Conservation (phyloP, 2,888 invertebrate species). For the Altica lythri region DNA sequence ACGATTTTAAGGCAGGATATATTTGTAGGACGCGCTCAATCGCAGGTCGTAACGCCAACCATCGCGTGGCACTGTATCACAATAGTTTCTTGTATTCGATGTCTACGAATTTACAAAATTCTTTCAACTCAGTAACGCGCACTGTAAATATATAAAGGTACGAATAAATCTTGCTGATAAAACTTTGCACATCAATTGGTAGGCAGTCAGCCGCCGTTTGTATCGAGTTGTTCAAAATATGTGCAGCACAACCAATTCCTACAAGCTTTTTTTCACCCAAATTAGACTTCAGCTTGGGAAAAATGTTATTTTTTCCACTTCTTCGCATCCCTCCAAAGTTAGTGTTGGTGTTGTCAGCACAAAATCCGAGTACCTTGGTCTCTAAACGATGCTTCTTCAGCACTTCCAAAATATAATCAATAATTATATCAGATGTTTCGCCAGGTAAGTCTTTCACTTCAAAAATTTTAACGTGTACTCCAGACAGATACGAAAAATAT, state of each 20-base stretch:
- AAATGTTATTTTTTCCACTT: neutral
- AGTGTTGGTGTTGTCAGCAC: neutral
- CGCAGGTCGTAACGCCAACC: neutral
- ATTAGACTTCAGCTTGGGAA: neutral
- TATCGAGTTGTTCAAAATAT: too few relatives aligned
- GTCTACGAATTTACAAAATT: conserved; percentile 12
- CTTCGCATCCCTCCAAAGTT: neutral
- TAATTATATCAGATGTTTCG: conserved; percentile 1
- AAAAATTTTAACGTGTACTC: neutral
- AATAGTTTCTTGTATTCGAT: conserved; percentile 9
- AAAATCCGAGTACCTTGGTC: neutral
- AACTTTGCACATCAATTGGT: neutral
- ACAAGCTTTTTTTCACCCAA: neutral
- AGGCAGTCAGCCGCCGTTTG: neutral
- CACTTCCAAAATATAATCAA: neutral
- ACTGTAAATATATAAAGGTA: conserved; percentile 1
- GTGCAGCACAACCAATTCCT: too few relatives aligned
- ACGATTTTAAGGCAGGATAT: too few relatives aligned
- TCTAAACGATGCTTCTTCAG: neutral
- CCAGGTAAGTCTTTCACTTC: conserved; percentile 1
- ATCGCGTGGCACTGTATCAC: conserved; percentile 2
- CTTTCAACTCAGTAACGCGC: neutral
- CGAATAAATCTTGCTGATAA: neutral
- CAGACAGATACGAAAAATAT: neutral
- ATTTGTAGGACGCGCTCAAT: neutral